Conservation (phyloP, 1,140 invertebrate genomes). For the Marisa cornuarietis region DNA sequence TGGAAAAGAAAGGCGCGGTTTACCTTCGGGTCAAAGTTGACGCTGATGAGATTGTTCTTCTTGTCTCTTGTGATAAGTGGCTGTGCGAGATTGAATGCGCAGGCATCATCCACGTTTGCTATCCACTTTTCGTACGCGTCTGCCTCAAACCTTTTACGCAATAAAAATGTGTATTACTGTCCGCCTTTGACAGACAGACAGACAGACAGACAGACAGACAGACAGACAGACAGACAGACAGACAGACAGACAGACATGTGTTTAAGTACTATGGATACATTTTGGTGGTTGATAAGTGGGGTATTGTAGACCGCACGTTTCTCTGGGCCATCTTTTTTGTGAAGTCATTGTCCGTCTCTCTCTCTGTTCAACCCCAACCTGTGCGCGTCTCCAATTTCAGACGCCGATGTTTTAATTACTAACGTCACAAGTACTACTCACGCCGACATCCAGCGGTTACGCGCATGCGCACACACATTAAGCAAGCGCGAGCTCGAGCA, state of each 20-base stretch:
- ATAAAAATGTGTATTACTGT: background rate
- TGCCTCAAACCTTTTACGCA: constrained; percentile 52
- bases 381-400: no score
- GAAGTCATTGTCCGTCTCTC: no score
- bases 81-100: constrained; percentile 65
- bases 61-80: constrained; percentile 62
- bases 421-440: no score
- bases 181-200: background rate
- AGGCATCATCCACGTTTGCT: constrained; percentile 61
- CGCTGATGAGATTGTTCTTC: constrained; percentile 60
- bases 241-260: background rate
- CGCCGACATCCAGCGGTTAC: background rate
- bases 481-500: background rate
- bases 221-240: background rate
- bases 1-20: background rate
- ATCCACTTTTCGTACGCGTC: constrained; percentile 66
- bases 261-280: no score
- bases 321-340: no score
- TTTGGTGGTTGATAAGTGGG: no score
- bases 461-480: background rate
- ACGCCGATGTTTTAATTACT: no score
- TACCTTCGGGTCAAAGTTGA: constrained; percentile 69
- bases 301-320: no score
- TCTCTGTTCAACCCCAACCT: no score
- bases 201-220: constrained; percentile 37